These are phyloP conservation scores for Tauraco hartlaubi DNA, from an alignment of 2,797 vertebrate species.

Conservation along the genomic window DNA sequence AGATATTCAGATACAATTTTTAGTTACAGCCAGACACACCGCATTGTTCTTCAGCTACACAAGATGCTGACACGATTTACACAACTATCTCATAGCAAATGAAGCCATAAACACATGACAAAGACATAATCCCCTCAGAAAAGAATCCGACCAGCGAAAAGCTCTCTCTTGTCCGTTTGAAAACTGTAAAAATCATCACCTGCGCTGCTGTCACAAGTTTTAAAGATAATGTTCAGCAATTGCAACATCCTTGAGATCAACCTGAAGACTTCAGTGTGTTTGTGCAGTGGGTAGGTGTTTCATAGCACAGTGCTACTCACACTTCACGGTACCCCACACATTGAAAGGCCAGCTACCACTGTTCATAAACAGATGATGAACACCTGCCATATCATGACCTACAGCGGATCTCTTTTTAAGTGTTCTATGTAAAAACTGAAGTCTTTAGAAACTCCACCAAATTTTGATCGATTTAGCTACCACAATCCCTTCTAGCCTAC, in stretches of 20 bases:
- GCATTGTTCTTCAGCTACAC: neutral
- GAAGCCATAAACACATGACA: neutral
- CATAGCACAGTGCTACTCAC: neutral
- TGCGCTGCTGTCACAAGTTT: neutral
- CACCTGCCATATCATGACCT: neutral
- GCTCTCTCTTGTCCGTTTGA: neutral
- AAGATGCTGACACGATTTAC: neutral
- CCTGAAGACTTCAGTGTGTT: neutral
- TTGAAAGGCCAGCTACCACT: neutral
- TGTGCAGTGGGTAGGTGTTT: neutral
- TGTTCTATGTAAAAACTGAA: neutral
- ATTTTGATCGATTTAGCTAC: neutral
- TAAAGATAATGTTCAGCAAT: neutral
- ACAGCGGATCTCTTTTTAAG: neutral
- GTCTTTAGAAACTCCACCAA: neutral
- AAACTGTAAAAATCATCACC: neutral
- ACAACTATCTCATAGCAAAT: neutral
- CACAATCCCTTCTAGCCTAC: neutral
- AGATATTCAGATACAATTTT: neutral
- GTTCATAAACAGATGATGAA: neutral
- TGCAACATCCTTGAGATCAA: neutral
- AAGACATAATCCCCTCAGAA: neutral
- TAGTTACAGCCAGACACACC: neutral
- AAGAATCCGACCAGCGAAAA: neutral
- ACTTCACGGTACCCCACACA: accelerated